phyloP scores from a whole-genome alignment of 2,888 invertebrate species.

The Macrophya alboannulata region DNA sequence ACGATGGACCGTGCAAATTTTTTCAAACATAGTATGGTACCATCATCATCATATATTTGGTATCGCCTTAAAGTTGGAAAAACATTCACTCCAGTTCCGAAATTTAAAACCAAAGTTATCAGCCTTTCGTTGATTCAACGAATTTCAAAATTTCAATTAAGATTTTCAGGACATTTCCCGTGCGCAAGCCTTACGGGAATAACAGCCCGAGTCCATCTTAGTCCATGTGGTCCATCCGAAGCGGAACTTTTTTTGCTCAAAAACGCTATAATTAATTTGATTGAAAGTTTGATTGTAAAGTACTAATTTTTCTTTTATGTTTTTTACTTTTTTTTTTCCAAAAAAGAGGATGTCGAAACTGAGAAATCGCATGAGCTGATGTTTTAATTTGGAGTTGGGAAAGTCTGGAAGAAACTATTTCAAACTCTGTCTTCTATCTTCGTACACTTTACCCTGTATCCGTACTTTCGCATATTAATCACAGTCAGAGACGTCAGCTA shows the following conservation, averaged over 20 bases:
- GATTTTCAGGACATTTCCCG: not conserved
- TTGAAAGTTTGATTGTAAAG: too few species aligned
- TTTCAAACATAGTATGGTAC: too few species aligned
- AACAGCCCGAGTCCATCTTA: not conserved
- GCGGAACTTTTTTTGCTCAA: not conserved
- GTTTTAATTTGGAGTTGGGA: too few species aligned
- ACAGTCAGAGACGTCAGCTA: slow-evolving; percentile 39
- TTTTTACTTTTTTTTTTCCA: too few species aligned
- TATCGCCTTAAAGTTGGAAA: too few species aligned
- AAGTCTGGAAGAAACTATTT: not conserved
- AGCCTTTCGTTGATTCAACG: not conserved
- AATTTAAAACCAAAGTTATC: not conserved
- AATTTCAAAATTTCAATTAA: not conserved
- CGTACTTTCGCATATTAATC: not conserved
- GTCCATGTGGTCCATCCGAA: not conserved
- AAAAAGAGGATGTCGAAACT: too few species aligned
- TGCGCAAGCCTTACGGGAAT: not conserved
- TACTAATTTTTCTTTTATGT: too few species aligned
- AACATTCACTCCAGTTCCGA: not conserved
- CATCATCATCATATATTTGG: too few species aligned
- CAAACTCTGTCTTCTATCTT: not conserved
- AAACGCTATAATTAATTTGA: too few species aligned
- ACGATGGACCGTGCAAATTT: not conserved
- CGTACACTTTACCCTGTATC: not conserved
- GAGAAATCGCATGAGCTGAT: not conserved